Conservation (phyloP, 2,888 invertebrate species). For the Chymomyza procnemis region DNA sequence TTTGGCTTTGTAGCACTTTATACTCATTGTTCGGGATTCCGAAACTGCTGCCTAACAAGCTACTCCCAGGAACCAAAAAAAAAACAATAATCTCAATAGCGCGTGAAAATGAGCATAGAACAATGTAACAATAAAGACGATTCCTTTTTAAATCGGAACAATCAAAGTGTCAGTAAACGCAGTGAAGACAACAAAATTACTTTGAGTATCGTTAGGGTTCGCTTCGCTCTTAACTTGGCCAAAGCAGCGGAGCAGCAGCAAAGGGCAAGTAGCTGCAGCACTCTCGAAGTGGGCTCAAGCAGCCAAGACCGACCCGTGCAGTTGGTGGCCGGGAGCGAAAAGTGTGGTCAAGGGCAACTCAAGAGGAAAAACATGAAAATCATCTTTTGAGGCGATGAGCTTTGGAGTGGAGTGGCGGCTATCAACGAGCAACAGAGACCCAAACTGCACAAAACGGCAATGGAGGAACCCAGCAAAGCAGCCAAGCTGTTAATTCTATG, state of each 20-base stretch:
- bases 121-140: slow-evolving; percentile 49
- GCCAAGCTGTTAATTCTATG: background rate
- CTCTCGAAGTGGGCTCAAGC: background rate
- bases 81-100: slow-evolving; percentile 40
- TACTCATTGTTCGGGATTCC: background rate
- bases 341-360: background rate
- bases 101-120: slow-evolving; percentile 27
- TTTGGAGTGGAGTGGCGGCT: slow-evolving; percentile 30
- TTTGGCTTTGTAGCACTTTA: too few relatives aligned
- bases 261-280: background rate
- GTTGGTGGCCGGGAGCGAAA: background rate
- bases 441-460: slow-evolving; percentile 10
- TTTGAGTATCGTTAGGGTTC: slow-evolving; percentile 62
- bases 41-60: background rate
- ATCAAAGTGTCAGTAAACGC: slow-evolving; percentile 67
- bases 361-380: slow-evolving; percentile 68
- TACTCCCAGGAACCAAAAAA: background rate
- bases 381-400: slow-evolving; percentile 64
- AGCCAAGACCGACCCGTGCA: background rate
- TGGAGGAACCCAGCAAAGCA: background rate
- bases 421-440: slow-evolving; percentile 11
- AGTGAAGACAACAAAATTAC: slow-evolving; percentile 67
- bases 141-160: slow-evolving; percentile 68
- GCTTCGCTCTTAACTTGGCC: slow-evolving; percentile 33
- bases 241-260: slow-evolving; percentile 11